A percentile compares a stretch with the other conserved stretches of the same genome.
phyloP scores from a whole-genome alignment of 2,888 invertebrate genomes.

The Drosophila kanekoi region DNA sequence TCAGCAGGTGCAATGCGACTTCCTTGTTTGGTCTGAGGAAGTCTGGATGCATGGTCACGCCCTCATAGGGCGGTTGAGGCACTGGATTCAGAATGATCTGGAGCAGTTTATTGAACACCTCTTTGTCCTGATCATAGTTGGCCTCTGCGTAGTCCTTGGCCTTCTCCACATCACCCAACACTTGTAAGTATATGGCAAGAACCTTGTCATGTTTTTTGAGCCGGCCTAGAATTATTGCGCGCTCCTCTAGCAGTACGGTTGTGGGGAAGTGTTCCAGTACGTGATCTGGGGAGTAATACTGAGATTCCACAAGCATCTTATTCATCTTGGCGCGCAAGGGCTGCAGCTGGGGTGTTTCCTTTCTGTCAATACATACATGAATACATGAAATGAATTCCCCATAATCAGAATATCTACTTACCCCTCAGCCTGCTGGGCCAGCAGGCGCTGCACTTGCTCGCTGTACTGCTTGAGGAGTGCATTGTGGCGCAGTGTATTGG shows the following conservation, averaged over 20 bases:
- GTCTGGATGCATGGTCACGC: slow-evolving; percentile 86
- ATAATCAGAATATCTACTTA: slow-evolving; percentile 20
- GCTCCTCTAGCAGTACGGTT: slow-evolving; percentile 94
- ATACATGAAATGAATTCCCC: no score
- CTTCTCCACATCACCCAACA: slow-evolving; percentile 92
- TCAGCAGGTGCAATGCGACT: slow-evolving; percentile 92
- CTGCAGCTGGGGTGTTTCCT: slow-evolving; percentile 69
- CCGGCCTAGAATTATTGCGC: slow-evolving; percentile 96
- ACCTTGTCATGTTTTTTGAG: slow-evolving; percentile 96
- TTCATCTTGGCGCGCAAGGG: slow-evolving; percentile 88
- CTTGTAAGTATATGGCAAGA: slow-evolving; percentile 95
- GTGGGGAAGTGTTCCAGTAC: slow-evolving; percentile 94
- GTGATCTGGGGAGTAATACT: slow-evolving; percentile 93
- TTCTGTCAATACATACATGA: slow-evolving; percentile 20
- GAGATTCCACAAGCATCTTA: slow-evolving; percentile 92
- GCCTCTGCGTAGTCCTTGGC: slow-evolving; percentile 94
- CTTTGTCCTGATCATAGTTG: slow-evolving; percentile 86
- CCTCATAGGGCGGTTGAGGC: slow-evolving; percentile 82
- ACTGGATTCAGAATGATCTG: slow-evolving; percentile 86
- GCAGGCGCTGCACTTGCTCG: slow-evolving; percentile 87
- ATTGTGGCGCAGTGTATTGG: slow-evolving; percentile 94
- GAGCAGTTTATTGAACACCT: slow-evolving; percentile 80
- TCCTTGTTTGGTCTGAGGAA: slow-evolving; percentile 91
- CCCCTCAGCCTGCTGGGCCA: slow-evolving; percentile 69
- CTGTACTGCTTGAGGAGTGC: slow-evolving; percentile 95